phyloP scores from a whole-genome alignment of 2,797 vertebrate genomes.

The Mormyrus proboscirostris region DNA sequence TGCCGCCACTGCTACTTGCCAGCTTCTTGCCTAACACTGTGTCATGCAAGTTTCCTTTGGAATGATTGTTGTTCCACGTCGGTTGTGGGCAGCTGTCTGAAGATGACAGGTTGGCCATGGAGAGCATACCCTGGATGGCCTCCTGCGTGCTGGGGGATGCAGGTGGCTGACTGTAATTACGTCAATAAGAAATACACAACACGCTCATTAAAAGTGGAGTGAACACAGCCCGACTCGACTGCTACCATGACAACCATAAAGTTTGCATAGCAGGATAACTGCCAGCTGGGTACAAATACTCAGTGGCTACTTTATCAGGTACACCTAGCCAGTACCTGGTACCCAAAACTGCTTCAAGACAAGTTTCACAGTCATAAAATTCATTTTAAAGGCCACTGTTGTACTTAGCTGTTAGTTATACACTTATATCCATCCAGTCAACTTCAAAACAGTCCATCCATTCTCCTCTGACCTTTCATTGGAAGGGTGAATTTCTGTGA shows the following conservation, averaged over 20 bases:
- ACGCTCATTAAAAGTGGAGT: constrained; percentile 35
- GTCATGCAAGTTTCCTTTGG: constrained; percentile 73
- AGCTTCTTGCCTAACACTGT: constrained; percentile 69
- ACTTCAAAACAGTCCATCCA: neutral
- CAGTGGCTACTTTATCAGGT: neutral
- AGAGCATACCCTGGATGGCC: constrained; percentile 99
- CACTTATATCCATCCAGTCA: neutral
- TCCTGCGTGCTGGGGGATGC: constrained; percentile 98
- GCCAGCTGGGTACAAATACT: neutral
- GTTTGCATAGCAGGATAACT: neutral
- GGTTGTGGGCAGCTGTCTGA: constrained; percentile 85
- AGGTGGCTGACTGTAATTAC: constrained; percentile 85
- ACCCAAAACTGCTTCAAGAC: neutral
- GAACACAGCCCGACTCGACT: constrained; percentile 14
- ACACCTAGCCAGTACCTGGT: neutral
- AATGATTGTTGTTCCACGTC: constrained; percentile 77
- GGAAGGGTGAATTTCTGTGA: neutral
- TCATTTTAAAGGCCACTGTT: neutral
- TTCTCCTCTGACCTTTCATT: neutral
- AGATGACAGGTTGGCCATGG: constrained; percentile 96
- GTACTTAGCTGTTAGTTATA: neutral
- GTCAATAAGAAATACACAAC: constrained; percentile 64
- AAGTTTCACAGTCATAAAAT: neutral
- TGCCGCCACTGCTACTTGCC: constrained; percentile 36
- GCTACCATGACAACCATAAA: constrained; percentile 11